A percentile compares a stretch with the other conserved stretches of the same genome.
phyloP scores from a whole-genome alignment of 2,888 invertebrate species.

The Drosophila phalerata region DNA sequence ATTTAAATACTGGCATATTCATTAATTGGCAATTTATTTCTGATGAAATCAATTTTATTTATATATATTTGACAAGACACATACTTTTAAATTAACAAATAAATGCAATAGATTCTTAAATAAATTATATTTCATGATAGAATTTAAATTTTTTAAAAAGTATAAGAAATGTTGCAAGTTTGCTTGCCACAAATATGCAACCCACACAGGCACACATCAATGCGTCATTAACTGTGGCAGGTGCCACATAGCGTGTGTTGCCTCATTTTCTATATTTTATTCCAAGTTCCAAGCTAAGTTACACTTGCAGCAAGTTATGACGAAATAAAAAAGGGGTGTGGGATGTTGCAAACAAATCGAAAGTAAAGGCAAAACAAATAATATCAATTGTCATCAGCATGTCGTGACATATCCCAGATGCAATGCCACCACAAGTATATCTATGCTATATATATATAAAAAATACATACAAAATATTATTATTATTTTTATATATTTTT shows the following conservation, averaged over 20 bases:
- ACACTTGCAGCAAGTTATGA: conserved; percentile 21
- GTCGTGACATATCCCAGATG: conserved; percentile 45
- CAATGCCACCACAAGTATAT: conserved; percentile 35
- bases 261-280: neutral
- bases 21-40: too few species aligned
- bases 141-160: too few species aligned
- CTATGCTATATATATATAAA: conserved; percentile 13
- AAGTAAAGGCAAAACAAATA: conserved; percentile 61
- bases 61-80: too few species aligned
- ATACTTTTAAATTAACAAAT: too few species aligned
- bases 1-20: too few species aligned
- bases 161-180: too few species aligned
- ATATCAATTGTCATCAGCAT: conserved; percentile 77
- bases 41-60: too few species aligned
- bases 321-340: neutral
- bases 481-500: too few species aligned
- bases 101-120: too few species aligned
- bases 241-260: neutral
- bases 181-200: conserved; percentile 1
- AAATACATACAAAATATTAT: conserved; percentile 6
- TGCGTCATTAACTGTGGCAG: conserved; percentile 34
- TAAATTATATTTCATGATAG: too few species aligned
- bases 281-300: neutral
- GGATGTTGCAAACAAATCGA: conserved; percentile 57
- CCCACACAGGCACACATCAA: conserved; percentile 17